Percentiles rank a stretch among this genome's conserved stretches.
Conservation (phyloP, 2,888 invertebrate species). For the Pterobdella sp. region DNA sequence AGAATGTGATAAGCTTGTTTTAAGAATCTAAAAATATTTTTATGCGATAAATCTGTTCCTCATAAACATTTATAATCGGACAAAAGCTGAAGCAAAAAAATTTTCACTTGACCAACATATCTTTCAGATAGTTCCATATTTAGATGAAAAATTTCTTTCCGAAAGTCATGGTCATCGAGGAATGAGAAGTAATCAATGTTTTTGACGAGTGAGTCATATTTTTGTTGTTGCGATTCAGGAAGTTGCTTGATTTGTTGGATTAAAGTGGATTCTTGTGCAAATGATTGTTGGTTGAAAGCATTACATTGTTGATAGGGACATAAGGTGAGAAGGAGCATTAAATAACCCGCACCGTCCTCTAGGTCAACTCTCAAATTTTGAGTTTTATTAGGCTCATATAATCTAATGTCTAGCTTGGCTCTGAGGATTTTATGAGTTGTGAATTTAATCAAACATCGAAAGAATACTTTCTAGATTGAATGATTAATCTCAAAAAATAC, state of each 20-base stretch:
- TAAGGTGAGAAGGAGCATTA: conserved; percentile 82
- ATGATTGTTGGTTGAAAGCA: neutral
- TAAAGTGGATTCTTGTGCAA: neutral
- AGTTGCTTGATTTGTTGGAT: neutral
- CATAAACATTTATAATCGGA: neutral
- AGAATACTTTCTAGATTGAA: neutral
- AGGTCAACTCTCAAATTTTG: conserved; percentile 80
- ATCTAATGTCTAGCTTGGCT: conserved; percentile 73
- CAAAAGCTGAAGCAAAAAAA: neutral
- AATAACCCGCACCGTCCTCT: conserved; percentile 71
- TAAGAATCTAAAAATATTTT: neutral
- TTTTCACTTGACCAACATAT: neutral
- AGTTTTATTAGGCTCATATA: conserved; percentile 78
- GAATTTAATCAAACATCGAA: neutral
- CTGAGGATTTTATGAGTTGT: conserved; percentile 52
- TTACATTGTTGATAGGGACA: conserved; percentile 53
- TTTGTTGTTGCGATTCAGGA: neutral
- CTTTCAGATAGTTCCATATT: neutral
- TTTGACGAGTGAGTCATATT: neutral
- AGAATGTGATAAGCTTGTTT: neutral
- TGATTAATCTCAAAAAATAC: conserved; percentile 47
- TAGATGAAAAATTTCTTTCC: neutral
- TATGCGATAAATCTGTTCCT: neutral
- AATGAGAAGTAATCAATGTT: neutral
- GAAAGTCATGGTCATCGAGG: neutral